Evolutionary conservation across 2,888 invertebrate genomes (phyloP).

Genomic region (Operophtera brumata): DNA sequence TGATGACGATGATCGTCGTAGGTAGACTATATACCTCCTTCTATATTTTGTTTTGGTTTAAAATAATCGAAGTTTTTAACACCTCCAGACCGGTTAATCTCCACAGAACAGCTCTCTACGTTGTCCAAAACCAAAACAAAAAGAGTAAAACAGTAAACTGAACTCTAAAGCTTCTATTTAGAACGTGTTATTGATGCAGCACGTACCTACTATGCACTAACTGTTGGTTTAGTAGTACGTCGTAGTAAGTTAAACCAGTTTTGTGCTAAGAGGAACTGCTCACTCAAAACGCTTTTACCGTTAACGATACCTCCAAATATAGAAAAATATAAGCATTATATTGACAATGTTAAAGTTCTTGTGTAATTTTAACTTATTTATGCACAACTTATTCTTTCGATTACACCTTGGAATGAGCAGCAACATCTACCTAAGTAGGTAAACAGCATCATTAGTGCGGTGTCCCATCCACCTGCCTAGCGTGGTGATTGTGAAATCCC

Average conservation of each 20-base stretch:
- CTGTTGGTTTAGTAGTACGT: constrained; percentile 65
- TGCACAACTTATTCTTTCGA: too few species aligned
- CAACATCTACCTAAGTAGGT: too few species aligned
- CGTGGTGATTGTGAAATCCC: too few species aligned
- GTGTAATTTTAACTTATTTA: too few species aligned
- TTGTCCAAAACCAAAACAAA: constrained; percentile 24
- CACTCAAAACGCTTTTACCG: constrained; percentile 67
- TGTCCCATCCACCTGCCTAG: too few species aligned
- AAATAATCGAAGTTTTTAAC: constrained; percentile 35
- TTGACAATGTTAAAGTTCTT: too few species aligned
- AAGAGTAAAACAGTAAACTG: constrained; percentile 22
- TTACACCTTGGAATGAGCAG: too few species aligned
- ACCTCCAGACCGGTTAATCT: constrained; percentile 52
- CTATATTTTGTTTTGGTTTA: background rate
- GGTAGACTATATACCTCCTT: too few species aligned
- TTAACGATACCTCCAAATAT: constrained; percentile 59
- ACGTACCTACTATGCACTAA: constrained; percentile 13
- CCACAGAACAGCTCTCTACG: constrained; percentile 39
- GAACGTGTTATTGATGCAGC: constrained; percentile 20
- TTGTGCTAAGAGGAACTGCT: constrained; percentile 62
- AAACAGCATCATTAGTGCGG: too few species aligned
- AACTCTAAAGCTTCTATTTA: constrained; percentile 19
- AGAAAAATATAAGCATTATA: constrained; percentile 29
- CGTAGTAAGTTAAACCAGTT: constrained; percentile 76
- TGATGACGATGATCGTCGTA: too few species aligned